phyloP scores from a whole-genome alignment of 2,888 invertebrate genomes.

The Yponomeuta malinellus region DNA sequence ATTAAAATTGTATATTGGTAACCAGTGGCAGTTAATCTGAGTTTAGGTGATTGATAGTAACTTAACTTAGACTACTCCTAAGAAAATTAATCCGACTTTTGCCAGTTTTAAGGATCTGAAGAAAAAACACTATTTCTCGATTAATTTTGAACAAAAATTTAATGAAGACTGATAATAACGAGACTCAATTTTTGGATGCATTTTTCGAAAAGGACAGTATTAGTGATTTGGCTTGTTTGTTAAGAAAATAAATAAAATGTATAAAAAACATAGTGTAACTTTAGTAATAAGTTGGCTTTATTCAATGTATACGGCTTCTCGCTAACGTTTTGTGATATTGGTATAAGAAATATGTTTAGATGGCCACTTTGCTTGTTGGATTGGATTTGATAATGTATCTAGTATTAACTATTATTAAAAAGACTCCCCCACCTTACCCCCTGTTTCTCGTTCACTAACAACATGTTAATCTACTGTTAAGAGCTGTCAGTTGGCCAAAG shows the following conservation, averaged over 20 bases:
- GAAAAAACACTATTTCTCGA: slow-evolving; percentile 1
- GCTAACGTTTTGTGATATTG: slow-evolving; percentile 64
- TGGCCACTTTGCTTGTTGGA: background rate
- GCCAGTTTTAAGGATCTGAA: slow-evolving; percentile 28
- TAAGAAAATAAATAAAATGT: background rate
- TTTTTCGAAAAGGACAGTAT: slow-evolving; percentile 21
- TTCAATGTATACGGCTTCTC: slow-evolving; percentile 54
- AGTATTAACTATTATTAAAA: background rate
- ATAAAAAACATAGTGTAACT: background rate
- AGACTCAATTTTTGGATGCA: slow-evolving; percentile 34
- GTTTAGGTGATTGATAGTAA: too few species aligned
- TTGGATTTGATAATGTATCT: background rate
- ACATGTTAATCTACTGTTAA: too few species aligned
- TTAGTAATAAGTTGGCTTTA: background rate
- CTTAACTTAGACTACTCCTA: too few species aligned
- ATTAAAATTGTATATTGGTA: too few species aligned
- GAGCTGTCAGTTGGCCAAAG: too few species aligned
- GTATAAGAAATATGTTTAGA: slow-evolving; percentile 29
- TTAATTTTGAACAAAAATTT: slow-evolving; percentile 17
- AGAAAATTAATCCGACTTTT: slow-evolving; percentile 18
- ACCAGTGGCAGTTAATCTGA: too few species aligned
- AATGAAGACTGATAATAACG: slow-evolving; percentile 36
- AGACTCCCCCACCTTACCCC: background rate
- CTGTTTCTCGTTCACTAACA: too few species aligned
- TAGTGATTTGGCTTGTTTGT: slow-evolving; percentile 11